These are phyloP conservation scores for Micrasema longulum DNA, from an alignment of 1,140 invertebrate genomes.

Conservation along the genomic window DNA sequence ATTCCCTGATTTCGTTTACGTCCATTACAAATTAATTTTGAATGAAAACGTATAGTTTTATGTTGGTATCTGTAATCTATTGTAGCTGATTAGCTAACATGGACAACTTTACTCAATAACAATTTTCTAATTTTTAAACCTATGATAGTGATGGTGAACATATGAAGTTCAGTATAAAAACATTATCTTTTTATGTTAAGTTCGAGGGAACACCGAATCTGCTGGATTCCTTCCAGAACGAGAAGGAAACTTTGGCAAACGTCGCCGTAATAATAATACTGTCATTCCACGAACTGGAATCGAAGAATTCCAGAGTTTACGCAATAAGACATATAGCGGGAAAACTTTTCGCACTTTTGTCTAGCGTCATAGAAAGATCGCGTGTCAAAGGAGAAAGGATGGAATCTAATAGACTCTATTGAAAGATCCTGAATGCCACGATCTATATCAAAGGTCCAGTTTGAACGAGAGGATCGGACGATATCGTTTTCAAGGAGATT, in stretches of 20 bases:
- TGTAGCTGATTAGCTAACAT: too few species aligned
- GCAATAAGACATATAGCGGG: slow-evolving; percentile 11
- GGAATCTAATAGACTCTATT: slow-evolving; percentile 17
- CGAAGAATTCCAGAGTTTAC: slow-evolving; percentile 26
- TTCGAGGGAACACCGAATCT: slow-evolving; percentile 12
- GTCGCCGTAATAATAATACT: slow-evolving; percentile 23
- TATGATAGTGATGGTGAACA: too few species aligned
- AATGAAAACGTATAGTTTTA: too few species aligned
- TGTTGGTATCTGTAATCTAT: too few species aligned
- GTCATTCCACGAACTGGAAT: slow-evolving; percentile 19
- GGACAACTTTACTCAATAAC: too few species aligned
- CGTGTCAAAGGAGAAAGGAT: slow-evolving; percentile 47
- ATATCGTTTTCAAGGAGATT: slow-evolving; percentile 12
- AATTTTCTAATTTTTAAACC: too few species aligned
- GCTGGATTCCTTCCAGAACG: slow-evolving; percentile 28
- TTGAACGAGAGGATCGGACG: slow-evolving; percentile 27
- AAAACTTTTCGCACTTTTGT: slow-evolving; percentile 35
- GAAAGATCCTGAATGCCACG: slow-evolving; percentile 23
- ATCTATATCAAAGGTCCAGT: slow-evolving; percentile 34
- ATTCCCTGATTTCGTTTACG: too few species aligned
- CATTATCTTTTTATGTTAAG: too few species aligned
- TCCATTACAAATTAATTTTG: too few species aligned
- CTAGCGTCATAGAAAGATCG: slow-evolving; percentile 45
- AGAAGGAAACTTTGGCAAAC: slow-evolving; percentile 28
- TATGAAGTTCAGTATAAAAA: too few species aligned